Percentiles rank a stretch among this genome's conserved stretches.
Conservation (phyloP, 2,113 vertebrate species). For the Paraplagusia blochii region DNA sequence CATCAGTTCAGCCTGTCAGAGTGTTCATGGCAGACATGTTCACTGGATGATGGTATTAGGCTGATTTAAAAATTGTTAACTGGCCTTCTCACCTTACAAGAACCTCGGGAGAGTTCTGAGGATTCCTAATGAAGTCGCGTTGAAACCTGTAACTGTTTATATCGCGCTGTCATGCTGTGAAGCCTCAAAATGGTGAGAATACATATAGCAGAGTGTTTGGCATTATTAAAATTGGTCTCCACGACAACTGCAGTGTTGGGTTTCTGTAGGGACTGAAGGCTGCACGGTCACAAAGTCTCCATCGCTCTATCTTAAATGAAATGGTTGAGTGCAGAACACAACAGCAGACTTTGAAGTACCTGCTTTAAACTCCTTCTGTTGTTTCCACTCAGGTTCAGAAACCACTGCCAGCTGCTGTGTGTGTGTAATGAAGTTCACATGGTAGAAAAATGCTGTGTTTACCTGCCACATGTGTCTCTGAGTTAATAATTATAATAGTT, state of each 20-base stretch:
- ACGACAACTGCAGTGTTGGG: constrained; percentile 31
- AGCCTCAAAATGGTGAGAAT: constrained; percentile 32
- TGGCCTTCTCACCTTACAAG: constrained; percentile 13
- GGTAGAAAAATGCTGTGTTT: too few relatives aligned
- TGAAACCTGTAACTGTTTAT: constrained; percentile 41
- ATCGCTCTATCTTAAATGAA: background rate
- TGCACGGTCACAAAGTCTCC: constrained; percentile 18
- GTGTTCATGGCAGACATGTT: constrained; percentile 8
- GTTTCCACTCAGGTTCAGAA: too few relatives aligned
- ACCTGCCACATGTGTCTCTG: too few relatives aligned
- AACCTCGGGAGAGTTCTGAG: constrained; percentile 6
- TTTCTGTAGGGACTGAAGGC: constrained; percentile 23
- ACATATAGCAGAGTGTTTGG: constrained; percentile 46
- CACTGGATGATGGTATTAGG: constrained; percentile 5
- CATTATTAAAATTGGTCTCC: constrained; percentile 42
- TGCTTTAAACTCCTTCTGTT: too few relatives aligned
- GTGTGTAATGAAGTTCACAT: too few relatives aligned
- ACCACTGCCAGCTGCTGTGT: too few relatives aligned
- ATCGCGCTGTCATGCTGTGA: constrained; percentile 19
- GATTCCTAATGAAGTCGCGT: constrained; percentile 16
- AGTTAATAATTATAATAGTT: too few relatives aligned
- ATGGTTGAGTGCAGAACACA: too few relatives aligned
- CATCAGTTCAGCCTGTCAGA: constrained; percentile 32
- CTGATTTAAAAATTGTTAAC: constrained; percentile 32
- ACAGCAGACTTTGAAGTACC: too few relatives aligned